These are phyloP conservation scores for Lepidocyrtinus sp. DNA, from an alignment of 2,888 invertebrate species.

Conservation along the genomic window DNA sequence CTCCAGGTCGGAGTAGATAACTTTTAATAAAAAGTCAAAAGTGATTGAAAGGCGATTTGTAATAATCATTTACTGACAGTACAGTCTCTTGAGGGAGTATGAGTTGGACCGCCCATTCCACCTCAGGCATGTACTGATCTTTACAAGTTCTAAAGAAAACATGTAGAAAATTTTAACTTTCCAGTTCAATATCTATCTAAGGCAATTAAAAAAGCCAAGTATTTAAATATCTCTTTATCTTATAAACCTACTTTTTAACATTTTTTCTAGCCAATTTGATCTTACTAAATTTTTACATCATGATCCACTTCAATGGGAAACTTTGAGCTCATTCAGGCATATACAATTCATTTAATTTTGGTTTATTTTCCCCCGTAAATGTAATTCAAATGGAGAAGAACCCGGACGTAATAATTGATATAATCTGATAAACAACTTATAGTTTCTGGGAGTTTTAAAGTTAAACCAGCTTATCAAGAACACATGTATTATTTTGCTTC, in stretches of 20 bases:
- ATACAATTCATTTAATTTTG: neutral
- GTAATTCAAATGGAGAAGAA: neutral
- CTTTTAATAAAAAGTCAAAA: constrained; percentile 48
- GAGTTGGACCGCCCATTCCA: neutral
- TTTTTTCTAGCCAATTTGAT: too few relatives aligned
- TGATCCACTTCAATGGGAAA: too few relatives aligned
- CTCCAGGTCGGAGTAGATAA: too few relatives aligned
- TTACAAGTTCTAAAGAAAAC: too few relatives aligned
- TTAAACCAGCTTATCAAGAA: neutral
- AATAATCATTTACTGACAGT: constrained; percentile 48
- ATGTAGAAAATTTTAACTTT: constrained; percentile 3
- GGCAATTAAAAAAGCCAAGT: too few relatives aligned
- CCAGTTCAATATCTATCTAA: constrained; percentile 7
- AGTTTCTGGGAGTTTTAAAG: too few relatives aligned
- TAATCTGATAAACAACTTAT: neutral
- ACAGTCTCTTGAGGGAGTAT: neutral
- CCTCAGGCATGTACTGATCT: too few relatives aligned
- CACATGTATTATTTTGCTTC: too few relatives aligned
- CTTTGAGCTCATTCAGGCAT: neutral
- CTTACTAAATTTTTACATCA: too few relatives aligned
- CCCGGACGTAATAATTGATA: too few relatives aligned
- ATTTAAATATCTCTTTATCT: too few relatives aligned
- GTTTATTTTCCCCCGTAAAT: neutral
- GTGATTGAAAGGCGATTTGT: constrained; percentile 57
- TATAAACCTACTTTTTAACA: too few relatives aligned